Evolutionary conservation across 35 echinoderm and acorn worm species (phyloP).

Genomic region (Apostichopus parvimensis): DNA sequence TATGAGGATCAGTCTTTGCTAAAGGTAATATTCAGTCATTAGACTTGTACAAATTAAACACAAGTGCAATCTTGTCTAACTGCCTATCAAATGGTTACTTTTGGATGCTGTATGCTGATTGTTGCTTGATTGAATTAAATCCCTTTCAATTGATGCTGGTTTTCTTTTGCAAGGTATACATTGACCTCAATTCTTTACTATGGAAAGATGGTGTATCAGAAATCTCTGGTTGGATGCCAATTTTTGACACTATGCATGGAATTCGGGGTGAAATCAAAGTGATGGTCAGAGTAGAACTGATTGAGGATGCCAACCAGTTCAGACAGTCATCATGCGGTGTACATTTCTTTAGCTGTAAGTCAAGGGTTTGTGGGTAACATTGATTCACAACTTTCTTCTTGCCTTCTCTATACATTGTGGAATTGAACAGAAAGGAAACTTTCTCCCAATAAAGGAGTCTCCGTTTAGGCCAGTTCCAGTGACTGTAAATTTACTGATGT

Average conservation of each 20-base stretch:
- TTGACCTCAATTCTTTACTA: slow-evolving; percentile 93
- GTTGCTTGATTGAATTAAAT: too few relatives aligned
- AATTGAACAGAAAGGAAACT: not conserved
- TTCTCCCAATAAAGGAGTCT: too few relatives aligned
- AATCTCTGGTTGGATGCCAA: slow-evolving; percentile 98
- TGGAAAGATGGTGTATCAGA: slow-evolving; percentile 96
- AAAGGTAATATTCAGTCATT: too few relatives aligned
- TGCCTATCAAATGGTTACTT: too few relatives aligned
- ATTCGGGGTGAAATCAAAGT: slow-evolving; percentile 95
- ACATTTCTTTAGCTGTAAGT: slow-evolving; percentile 96
- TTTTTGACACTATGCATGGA: slow-evolving; percentile 99
- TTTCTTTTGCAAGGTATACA: slow-evolving; percentile 75
- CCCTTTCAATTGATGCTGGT: too few relatives aligned
- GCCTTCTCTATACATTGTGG: not conserved
- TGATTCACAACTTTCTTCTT: not conserved
- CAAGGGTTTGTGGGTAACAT: not conserved
- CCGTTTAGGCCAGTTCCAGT: too few relatives aligned
- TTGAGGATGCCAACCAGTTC: slow-evolving; percentile 91
- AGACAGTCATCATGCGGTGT: slow-evolving; percentile 92
- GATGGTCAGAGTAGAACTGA: slow-evolving; percentile 81
- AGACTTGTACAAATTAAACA: too few relatives aligned
- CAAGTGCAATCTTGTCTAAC: too few relatives aligned
- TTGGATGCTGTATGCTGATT: too few relatives aligned
- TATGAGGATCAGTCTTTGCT: too few relatives aligned
- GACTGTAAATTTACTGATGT: too few relatives aligned